A percentile compares a stretch with the other conserved stretches of the same genome.
phyloP scores from a whole-genome alignment of 1,140 invertebrate genomes.

The Medauroidea extradentata region DNA sequence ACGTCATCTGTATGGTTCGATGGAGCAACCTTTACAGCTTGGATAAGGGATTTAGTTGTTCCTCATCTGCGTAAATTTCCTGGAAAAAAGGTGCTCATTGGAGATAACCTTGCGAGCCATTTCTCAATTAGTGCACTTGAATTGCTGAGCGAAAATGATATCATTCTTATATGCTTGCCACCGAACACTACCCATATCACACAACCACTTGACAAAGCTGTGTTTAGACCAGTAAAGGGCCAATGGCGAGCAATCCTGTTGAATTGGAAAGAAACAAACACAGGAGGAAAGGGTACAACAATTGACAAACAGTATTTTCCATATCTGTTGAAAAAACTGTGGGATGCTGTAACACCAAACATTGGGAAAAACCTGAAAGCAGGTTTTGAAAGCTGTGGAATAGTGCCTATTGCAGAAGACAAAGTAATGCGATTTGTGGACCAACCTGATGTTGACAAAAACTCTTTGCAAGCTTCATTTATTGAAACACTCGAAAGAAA shows the following conservation, averaged over 20 bases:
- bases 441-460: too few species aligned
- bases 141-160: conserved; percentile 31
- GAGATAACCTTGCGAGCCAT: conserved; percentile 19
- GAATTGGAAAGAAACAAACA: conserved; percentile 5
- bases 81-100: conserved; percentile 13
- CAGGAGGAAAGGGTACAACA: not conserved
- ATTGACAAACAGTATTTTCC: conserved; percentile 10
- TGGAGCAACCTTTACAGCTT: conserved; percentile 21
- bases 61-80: conserved; percentile 7
- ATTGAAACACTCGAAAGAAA: too few species aligned
- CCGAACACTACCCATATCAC: conserved; percentile 20
- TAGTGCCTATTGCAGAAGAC: too few species aligned
- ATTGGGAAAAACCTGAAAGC: conserved; percentile 4
- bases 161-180: conserved; percentile 17
- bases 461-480: too few species aligned
- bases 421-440: too few species aligned
- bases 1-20: conserved; percentile 30
- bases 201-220: conserved; percentile 20
- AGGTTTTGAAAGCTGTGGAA: too few species aligned
- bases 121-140: not conserved
- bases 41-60: conserved; percentile 22
- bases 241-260: not conserved
- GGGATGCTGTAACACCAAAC: conserved; percentile 10
- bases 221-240: conserved; percentile 3
- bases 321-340: conserved; percentile 14